Conservation (phyloP, 1,140 invertebrate species). For the Drosophila hydei region DNA sequence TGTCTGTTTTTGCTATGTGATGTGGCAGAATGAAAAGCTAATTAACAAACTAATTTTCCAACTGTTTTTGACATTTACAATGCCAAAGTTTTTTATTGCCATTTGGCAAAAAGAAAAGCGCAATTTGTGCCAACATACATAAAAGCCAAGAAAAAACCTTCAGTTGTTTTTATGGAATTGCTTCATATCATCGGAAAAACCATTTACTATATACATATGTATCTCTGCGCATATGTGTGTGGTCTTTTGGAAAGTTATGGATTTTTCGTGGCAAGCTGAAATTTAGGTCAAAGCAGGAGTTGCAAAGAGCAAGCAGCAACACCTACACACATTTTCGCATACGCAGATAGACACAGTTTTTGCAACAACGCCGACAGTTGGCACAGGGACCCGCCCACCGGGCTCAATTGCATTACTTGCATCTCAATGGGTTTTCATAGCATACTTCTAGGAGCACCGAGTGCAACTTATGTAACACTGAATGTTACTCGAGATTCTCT, state of each 20-base stretch:
- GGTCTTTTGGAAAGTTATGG: slow-evolving; percentile 33
- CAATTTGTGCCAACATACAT: slow-evolving; percentile 27
- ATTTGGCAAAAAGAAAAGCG: slow-evolving; percentile 26
- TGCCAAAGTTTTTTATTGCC: slow-evolving; percentile 73
- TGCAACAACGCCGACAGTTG: slow-evolving; percentile 10
- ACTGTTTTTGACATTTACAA: slow-evolving; percentile 80
- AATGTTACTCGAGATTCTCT: slow-evolving; percentile 1
- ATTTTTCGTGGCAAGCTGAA: slow-evolving; percentile 23
- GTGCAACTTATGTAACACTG: slow-evolving; percentile 52
- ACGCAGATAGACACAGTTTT: slow-evolving; percentile 5
- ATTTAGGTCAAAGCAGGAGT: slow-evolving; percentile 64
- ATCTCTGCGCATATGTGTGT: slow-evolving; percentile 5
- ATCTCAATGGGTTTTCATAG: slow-evolving; percentile 59
- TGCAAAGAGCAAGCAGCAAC: slow-evolving; percentile 6
- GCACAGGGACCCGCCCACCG: slow-evolving; percentile 4
- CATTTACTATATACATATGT: slow-evolving; percentile 7
- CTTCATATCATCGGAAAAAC: slow-evolving; percentile 5
- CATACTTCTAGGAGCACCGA: slow-evolving; percentile 53
- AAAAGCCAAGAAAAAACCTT: background rate
- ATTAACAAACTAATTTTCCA: slow-evolving; percentile 81
- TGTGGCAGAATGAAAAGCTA: slow-evolving; percentile 75
- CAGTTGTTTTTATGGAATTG: background rate
- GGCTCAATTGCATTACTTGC: slow-evolving; percentile 63
- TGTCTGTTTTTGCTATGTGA: slow-evolving; percentile 49
- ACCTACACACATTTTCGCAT: background rate